Evolutionary conservation across 2,113 vertebrate genomes (phyloP).

Genomic region (Mesoclemmys tuberculata): DNA sequence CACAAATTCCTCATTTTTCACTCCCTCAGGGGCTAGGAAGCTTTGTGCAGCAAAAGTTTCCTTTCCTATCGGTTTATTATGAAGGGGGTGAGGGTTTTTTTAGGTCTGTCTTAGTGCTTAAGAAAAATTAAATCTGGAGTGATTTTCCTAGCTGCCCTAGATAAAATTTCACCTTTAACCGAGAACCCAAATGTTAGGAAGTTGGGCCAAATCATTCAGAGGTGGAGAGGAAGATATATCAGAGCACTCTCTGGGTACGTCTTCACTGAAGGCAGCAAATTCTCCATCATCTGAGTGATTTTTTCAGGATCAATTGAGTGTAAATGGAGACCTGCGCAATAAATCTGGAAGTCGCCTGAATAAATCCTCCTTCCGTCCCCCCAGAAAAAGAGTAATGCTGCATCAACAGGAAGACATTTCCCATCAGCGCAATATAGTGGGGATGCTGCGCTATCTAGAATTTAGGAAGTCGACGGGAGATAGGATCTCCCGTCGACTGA

Average conservation of each 20-base stretch:
- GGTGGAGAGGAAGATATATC: fast-evolving
- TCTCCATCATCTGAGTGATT: too few relatives aligned
- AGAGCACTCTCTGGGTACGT: neutral
- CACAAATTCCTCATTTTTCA: fast-evolving
- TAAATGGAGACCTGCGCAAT: too few relatives aligned
- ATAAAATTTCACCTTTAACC: neutral
- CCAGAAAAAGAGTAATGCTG: too few relatives aligned
- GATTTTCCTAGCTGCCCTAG: neutral
- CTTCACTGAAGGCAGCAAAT: too few relatives aligned
- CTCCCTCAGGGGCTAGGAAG: neutral
- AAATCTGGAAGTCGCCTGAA: too few relatives aligned
- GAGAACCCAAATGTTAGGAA: neutral
- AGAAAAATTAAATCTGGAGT: neutral
- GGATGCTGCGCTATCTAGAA: too few relatives aligned
- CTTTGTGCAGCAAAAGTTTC: neutral
- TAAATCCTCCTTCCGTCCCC: too few relatives aligned
- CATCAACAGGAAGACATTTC: too few relatives aligned
- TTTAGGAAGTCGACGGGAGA: too few relatives aligned
- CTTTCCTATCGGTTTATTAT: neutral
- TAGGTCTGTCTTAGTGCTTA: neutral
- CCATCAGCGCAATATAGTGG: too few relatives aligned
- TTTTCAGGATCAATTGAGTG: too few relatives aligned
- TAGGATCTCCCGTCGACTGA: too few relatives aligned
- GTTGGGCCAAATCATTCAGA: fast-evolving
- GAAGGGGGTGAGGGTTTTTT: neutral